These are phyloP conservation scores for Melanotaenia pygmaea DNA, from an alignment of 2,797 vertebrate species.

Conservation along the genomic window DNA sequence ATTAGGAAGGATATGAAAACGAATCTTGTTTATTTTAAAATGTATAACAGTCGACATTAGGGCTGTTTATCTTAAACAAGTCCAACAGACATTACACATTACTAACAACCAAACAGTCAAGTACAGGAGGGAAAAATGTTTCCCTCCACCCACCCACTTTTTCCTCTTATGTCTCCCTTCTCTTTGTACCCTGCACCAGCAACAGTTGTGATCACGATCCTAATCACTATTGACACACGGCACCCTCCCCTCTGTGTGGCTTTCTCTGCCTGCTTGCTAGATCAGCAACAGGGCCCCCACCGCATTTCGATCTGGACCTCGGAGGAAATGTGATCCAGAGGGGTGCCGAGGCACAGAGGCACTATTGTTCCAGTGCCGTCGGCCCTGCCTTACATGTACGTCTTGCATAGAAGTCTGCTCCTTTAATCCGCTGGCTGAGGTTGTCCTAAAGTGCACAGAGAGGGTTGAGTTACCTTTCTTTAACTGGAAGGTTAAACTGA, in stretches of 20 bases:
- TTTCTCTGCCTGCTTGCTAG: conserved; percentile 85
- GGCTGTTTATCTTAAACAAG: conserved; percentile 43
- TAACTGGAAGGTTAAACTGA: conserved; percentile 60
- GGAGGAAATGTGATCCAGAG: conserved; percentile 92
- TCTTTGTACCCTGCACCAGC: conserved; percentile 41
- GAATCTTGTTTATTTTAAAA: conserved; percentile 23
- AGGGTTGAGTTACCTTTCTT: conserved; percentile 72
- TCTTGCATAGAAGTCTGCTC: conserved; percentile 70
- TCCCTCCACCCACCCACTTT: conserved; percentile 18
- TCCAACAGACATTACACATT: conserved; percentile 59
- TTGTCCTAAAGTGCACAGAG: conserved; percentile 65
- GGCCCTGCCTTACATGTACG: conserved; percentile 63
- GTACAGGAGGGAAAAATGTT: conserved; percentile 56
- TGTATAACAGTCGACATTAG: background rate
- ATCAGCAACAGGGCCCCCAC: conserved; percentile 86
- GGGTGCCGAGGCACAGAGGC: conserved; percentile 89
- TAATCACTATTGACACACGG: conserved; percentile 92
- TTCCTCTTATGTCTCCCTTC: conserved; percentile 19
- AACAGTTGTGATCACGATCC: conserved; percentile 68
- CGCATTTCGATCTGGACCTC: conserved; percentile 77
- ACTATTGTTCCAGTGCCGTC: conserved; percentile 88
- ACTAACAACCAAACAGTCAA: conserved; percentile 57
- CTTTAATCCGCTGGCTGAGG: conserved; percentile 67
- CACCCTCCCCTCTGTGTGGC: conserved; percentile 92
- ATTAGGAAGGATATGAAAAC: conserved; percentile 11